Base-by-base conservation (phyloP, 2,113 vertebrate genomes). In the Neotoma lepida region DNA sequence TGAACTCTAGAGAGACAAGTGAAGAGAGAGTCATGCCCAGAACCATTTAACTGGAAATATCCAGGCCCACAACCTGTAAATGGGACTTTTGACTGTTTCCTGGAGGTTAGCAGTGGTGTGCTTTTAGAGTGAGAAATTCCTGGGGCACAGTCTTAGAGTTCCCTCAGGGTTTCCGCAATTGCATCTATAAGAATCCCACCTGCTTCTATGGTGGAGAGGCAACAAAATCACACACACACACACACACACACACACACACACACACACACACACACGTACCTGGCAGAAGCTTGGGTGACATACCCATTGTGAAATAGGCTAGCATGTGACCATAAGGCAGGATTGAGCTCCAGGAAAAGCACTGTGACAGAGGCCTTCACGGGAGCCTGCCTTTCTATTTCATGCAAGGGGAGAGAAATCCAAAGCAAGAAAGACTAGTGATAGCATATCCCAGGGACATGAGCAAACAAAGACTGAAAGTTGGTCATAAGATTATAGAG, bases 171-270 rank as follows among this genome's bases (percentile, higher is more conserved):
- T 74, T 44, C 39, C 39, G 35, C 0, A 22, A 7, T 46, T 35
- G 56, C 1, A 13, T 6, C 41, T 76, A 4, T 41, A 70, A 51
- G 41, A 39, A 28, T 6, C 0, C 0, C 4, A 4, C 9, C 9
- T 51, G 49, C 0, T 71, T 46, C n/a, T 74, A 46, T 7, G 41
- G n/a, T 22, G 30, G 89, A n/a, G 35, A 80, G 41, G 18, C 13
- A 9, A 58, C 35, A 66, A 41, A 58, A 15, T 49, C 64, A 6
- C 64, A 6, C 30, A 14, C 64, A 66, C 13, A 66, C 64, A 13
- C 64, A 33, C 64, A 66, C 64, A 66, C 33, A 63, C 61, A 63
- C 22, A 63, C 64, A 66, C 64, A 66, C 64, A 5, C 64, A 66
- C 61, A 63, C 26, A 66, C 30, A 33, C 64, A 68, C 66, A 64